Conservation (phyloP, 2,113 vertebrate genomes). For the Fukomys damarensis region DNA sequence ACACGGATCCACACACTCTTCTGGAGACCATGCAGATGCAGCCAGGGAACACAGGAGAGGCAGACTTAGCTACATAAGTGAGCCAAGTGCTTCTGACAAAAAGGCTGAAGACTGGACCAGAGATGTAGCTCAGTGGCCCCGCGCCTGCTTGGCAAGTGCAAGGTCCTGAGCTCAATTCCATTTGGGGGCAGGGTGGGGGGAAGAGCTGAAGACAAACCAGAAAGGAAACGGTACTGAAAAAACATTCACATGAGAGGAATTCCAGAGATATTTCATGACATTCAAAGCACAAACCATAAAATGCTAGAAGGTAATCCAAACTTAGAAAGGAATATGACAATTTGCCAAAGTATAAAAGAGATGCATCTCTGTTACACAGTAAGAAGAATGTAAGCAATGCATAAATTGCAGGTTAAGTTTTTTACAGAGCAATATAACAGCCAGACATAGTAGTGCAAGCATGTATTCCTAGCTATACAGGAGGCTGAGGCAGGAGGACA, state of each 20-base stretch:
- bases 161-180: too few species aligned
- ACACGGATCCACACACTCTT: not conserved
- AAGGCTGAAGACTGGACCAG: not conserved
- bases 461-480: not conserved
- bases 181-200: too few species aligned
- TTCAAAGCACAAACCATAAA: not conserved
- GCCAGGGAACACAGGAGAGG: not conserved
- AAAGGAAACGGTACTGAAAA: not conserved
- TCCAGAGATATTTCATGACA: not conserved
- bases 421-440: not conserved
- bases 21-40: not conserved
- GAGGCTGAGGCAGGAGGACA: not conserved
- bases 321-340: not conserved
- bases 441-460: not conserved
- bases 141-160: too few species aligned
- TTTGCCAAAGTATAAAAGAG: not conserved
- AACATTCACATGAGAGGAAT: not conserved
- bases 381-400: not conserved
- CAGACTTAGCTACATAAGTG: not conserved
- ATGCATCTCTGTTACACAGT: not conserved
- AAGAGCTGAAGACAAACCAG: not conserved
- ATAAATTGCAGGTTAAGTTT: not conserved
- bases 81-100: not conserved
- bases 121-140: too few species aligned
- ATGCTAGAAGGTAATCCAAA: not conserved